Base-by-base conservation (phyloP, 2,888 invertebrate genomes). In the Plebejus melissa region DNA sequence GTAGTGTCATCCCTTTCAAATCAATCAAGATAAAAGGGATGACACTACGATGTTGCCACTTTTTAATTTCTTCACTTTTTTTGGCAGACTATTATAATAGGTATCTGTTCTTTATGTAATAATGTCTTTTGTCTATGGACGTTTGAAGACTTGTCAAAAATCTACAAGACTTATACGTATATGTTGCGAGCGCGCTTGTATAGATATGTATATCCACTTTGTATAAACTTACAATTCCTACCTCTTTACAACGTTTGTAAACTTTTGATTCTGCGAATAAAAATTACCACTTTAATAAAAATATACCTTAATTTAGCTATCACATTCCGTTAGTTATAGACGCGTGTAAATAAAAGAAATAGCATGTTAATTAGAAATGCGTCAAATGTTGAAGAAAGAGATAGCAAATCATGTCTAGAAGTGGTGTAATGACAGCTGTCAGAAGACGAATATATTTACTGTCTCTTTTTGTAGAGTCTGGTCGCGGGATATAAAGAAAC, bases 201-300 rank as follows among this genome's bases (percentile, higher is more conserved):
- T n/a, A 16, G 16, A 50, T 72, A 72, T 54, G 41, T 46, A 50
- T 54, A 46, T 54, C 54, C 54, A 11, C 72, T 72, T 72, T 72
- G 54, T 72, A 72, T 72, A 54, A 72, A 72, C 72, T 72, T 72
- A 72, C 72, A 54, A 50, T 54, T 72, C 72, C 50, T 72, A 72
- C 72, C 46, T 65, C 28, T 72, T 54, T 72, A 72, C 50, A 72
- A 65, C 50, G 32, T 72, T 72, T 72, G 50, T 72, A 72, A 72
- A 6, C 32, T 72, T 72, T 46, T 72, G 72, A 72, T 54, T 54
- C 32, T 36, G 50, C 50, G 1, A 50, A 71, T 13, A 3, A 72
- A 72, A 50, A 65, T 9, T 50, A 72, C 46, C 50, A 36, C 32
- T 54, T 71, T 46, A 50, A 54, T 50, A 54, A 32, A 11, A 72